These are phyloP conservation scores for Dione juno DNA, from an alignment of 2,888 invertebrate genomes.

Conservation along the genomic window DNA sequence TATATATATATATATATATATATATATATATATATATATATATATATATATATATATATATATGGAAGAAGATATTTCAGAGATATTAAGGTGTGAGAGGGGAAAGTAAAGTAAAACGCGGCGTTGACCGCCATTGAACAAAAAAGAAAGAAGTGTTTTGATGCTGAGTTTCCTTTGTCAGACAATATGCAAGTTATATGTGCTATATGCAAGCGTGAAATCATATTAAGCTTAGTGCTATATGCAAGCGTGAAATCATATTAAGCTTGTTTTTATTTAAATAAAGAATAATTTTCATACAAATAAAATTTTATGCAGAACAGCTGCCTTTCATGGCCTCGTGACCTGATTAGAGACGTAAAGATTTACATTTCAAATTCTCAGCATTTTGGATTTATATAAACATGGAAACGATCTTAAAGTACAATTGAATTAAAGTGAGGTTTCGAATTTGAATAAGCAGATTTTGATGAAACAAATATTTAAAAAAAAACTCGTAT, in stretches of 20 bases:
- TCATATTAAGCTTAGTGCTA: not conserved
- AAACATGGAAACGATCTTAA: slow-evolving; percentile 33
- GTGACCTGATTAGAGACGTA: slow-evolving; percentile 24
- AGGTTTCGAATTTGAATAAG: slow-evolving; percentile 10
- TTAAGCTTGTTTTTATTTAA: not conserved
- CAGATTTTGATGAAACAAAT: not conserved
- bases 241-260: no score
- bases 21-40: no score
- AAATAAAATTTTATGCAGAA: slow-evolving; percentile 24
- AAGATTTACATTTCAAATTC: slow-evolving; percentile 34
- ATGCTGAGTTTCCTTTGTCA: no score
- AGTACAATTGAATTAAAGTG: slow-evolving; percentile 30
- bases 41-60: no score
- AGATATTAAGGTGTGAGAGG: no score
- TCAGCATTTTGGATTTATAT: slow-evolving; percentile 30
- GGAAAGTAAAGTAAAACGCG: no score
- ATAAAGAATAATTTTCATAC: slow-evolving; percentile 11
- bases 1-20: no score
- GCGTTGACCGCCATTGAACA: no score
- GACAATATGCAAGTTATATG: no score
- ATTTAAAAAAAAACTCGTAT: not conserved
- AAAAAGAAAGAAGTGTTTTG: no score
- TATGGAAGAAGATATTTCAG: no score
- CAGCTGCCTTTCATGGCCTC: slow-evolving; percentile 18
- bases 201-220: no score